phyloP scores from a whole-genome alignment of 2,888 invertebrate species.

The Papilio elwesi region DNA sequence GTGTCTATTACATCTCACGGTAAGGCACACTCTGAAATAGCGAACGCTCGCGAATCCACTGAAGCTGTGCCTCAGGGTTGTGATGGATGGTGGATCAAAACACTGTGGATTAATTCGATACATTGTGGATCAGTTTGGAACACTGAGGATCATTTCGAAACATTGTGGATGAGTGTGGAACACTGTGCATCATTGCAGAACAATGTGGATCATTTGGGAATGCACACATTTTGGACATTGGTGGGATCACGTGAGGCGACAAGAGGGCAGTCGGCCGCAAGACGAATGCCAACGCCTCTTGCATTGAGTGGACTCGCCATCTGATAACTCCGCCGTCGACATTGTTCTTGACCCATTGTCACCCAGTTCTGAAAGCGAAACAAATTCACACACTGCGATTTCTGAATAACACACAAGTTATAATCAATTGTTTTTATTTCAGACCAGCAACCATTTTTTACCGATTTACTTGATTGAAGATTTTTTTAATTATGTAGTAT shows the following conservation, averaged over 20 bases:
- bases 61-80: neutral
- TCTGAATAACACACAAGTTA: too few species aligned
- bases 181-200: constrained; percentile 3
- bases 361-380: constrained; percentile 62
- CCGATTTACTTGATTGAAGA: too few species aligned
- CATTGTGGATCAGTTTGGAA: neutral
- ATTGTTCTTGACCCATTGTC: constrained; percentile 75
- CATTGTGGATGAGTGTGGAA: neutral
- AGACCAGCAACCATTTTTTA: too few species aligned
- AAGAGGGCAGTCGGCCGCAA: constrained; percentile 75
- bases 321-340: constrained; percentile 78
- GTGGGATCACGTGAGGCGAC: constrained; percentile 73
- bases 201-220: constrained; percentile 9
- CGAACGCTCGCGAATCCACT: neutral
- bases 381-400: neutral
- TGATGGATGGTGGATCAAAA: neutral
- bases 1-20: neutral
- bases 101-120: constrained; percentile 1
- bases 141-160: neutral
- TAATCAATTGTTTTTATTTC: too few species aligned
- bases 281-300: constrained; percentile 79
- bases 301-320: constrained; percentile 67
- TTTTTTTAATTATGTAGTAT: too few species aligned
- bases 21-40: constrained; percentile 3
- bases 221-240: constrained; percentile 3